These are phyloP conservation scores for Poeciliopsis retropinna DNA, from an alignment of 2,113 vertebrate species.

Conservation along the genomic window DNA sequence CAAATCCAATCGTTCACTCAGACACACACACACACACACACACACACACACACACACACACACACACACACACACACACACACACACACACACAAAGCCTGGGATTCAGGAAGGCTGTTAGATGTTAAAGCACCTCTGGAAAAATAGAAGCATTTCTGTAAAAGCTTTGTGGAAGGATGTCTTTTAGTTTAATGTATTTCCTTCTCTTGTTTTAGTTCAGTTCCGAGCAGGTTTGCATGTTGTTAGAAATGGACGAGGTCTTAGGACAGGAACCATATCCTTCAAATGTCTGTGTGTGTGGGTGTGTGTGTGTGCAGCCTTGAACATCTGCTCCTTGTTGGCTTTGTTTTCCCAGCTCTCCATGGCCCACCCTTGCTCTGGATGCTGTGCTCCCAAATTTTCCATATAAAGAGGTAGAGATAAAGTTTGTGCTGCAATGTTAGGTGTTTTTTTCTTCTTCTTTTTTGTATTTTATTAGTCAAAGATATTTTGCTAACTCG, in stretches of 20 bases:
- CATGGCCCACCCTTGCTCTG: slow-evolving; percentile 55
- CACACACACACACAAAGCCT: slow-evolving; percentile 27
- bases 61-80: slow-evolving; percentile 1
- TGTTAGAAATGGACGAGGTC: slow-evolving; percentile 45
- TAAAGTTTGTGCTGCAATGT: not conserved
- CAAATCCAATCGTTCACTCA: slow-evolving; percentile 25
- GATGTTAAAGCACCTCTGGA: slow-evolving; percentile 7
- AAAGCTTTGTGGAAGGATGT: slow-evolving; percentile 7
- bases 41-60: slow-evolving; percentile 36
- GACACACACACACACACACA: slow-evolving; percentile 18
- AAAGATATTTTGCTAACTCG: slow-evolving; percentile 7
- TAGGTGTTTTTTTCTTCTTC: not conserved
- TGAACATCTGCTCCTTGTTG: slow-evolving; percentile 81
- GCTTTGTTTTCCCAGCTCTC: slow-evolving; percentile 67
- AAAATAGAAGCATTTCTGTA: slow-evolving; percentile 13
- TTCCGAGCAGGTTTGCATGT: slow-evolving; percentile 9
- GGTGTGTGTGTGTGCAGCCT: slow-evolving; percentile 12
- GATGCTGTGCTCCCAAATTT: slow-evolving; percentile 39
- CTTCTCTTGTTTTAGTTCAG: slow-evolving; percentile 10
- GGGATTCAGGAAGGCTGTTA: slow-evolving; percentile 43
- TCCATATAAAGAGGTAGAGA: slow-evolving; percentile 5
- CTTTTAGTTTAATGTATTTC: slow-evolving; percentile 7
- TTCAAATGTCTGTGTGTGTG: slow-evolving; percentile 31
- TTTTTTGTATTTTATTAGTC: slow-evolving; percentile 8
- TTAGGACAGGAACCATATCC: slow-evolving; percentile 49